Percentiles rank a stretch among this genome's conserved stretches.
Evolutionary conservation across 2,888 invertebrate genomes (phyloP).

Genomic region (Pristionchus mayeri): DNA sequence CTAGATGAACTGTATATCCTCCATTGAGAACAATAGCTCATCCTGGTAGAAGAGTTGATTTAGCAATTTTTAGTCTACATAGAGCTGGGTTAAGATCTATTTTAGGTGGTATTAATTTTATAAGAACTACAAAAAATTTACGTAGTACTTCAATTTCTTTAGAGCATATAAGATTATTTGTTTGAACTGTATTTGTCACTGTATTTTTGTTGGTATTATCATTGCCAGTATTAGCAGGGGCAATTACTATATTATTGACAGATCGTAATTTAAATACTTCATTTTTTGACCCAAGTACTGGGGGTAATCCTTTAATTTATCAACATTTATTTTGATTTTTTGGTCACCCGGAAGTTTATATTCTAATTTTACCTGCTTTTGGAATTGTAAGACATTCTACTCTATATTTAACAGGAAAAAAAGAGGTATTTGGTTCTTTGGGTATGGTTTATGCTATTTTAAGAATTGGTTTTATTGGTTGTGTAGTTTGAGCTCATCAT

Average conservation of each 20-base stretch:
- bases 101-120: slow-evolving; percentile 87
- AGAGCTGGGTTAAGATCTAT: slow-evolving; percentile 82
- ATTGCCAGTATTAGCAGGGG: slow-evolving; percentile 86
- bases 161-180: slow-evolving; percentile 84
- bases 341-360: slow-evolving; percentile 90
- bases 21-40: slow-evolving; percentile 83
- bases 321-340: slow-evolving; percentile 92
- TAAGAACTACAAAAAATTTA: slow-evolving; percentile 86
- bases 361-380: slow-evolving; percentile 88
- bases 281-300: slow-evolving; percentile 87
- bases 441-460: slow-evolving; percentile 86
- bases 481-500: slow-evolving; percentile 89
- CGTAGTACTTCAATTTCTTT: slow-evolving; percentile 81
- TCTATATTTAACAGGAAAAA: slow-evolving; percentile 82
- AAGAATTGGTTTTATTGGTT: slow-evolving; percentile 87
- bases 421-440: slow-evolving; percentile 69
- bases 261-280: slow-evolving; percentile 88
- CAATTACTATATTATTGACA: slow-evolving; percentile 86
- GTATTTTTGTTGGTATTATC: slow-evolving; percentile 83
- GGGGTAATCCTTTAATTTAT: slow-evolving; percentile 87
- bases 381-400: slow-evolving; percentile 88
- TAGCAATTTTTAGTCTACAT: slow-evolving; percentile 86
- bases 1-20: slow-evolving; percentile 87
- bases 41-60: slow-evolving; percentile 83
- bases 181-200: slow-evolving; percentile 84